These are phyloP conservation scores for Ophioninae sp. DNA, from an alignment of 2,888 invertebrate species.

Conservation along the genomic window DNA sequence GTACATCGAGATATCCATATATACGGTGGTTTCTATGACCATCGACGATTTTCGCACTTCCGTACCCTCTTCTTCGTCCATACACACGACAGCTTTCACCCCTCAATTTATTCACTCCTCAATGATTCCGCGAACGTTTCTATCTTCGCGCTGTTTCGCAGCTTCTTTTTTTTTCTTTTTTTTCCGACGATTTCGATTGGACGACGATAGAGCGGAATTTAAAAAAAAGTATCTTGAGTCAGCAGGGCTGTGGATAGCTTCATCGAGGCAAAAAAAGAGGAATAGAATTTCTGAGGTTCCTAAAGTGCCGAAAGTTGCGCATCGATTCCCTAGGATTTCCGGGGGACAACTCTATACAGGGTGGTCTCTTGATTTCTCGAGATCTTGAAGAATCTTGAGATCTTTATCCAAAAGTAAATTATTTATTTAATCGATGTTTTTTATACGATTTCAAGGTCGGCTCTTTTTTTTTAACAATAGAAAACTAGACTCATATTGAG, in stretches of 20 bases:
- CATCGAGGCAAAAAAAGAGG: constrained; percentile 22
- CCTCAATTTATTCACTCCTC: constrained; percentile 58
- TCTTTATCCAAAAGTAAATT: too few species aligned
- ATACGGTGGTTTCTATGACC: constrained; percentile 29
- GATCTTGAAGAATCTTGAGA: too few species aligned
- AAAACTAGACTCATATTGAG: too few species aligned
- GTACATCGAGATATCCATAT: constrained; percentile 37
- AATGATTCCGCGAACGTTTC: constrained; percentile 50
- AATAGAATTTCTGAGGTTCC: constrained; percentile 33
- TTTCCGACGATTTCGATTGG: constrained; percentile 7
- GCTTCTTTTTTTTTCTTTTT: constrained; percentile 47
- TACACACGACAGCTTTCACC: constrained; percentile 54
- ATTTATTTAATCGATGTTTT: too few species aligned
- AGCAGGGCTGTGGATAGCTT: constrained; percentile 25
- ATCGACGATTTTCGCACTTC: constrained; percentile 43
- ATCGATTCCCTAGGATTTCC: constrained; percentile 57
- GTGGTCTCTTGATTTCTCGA: too few species aligned
- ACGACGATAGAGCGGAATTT: constrained; percentile 50
- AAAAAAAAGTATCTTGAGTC: constrained; percentile 62
- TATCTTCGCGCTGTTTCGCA: constrained; percentile 54
- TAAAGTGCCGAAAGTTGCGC: constrained; percentile 48
- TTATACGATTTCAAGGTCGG: too few species aligned
- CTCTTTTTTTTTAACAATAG: too few species aligned
- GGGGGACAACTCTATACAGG: constrained; percentile 53
- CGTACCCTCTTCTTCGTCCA: constrained; percentile 23